These are phyloP conservation scores for Hoplodrina ambigua DNA, from an alignment of 2,888 invertebrate species.

Conservation along the genomic window DNA sequence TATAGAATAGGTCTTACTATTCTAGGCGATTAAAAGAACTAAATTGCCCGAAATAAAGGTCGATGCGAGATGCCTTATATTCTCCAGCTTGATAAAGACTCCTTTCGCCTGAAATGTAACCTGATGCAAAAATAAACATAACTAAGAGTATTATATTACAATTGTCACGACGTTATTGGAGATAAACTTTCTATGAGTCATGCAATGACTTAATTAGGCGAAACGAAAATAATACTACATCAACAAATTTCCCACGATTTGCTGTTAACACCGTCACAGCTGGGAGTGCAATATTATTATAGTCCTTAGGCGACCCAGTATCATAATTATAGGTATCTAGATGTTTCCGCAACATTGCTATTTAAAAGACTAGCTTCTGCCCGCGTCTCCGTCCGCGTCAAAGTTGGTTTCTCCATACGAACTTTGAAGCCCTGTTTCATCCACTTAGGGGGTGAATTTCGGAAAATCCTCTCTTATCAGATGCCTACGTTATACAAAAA, in stretches of 20 bases:
- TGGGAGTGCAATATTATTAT: not conserved
- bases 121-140: conserved; percentile 14
- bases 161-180: conserved; percentile 11
- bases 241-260: not conserved
- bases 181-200: conserved; percentile 12
- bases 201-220: not conserved
- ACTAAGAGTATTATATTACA: conserved; percentile 10
- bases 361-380: not conserved
- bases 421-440: no score
- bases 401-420: no score
- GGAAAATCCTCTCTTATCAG: no score
- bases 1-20: no score
- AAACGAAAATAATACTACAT: not conserved
- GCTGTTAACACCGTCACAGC: not conserved
- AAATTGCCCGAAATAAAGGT: not conserved
- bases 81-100: not conserved
- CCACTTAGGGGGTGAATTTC: no score
- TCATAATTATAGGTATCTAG: not conserved
- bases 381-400: not conserved
- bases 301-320: not conserved
- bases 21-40: not conserved
- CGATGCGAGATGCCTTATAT: not conserved
- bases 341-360: not conserved
- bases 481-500: no score
- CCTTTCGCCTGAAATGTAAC: not conserved